A percentile compares a stretch with the other conserved stretches of the same genome.
Conservation (phyloP, 2,113 vertebrate species). For the Lucifuga dentata region DNA sequence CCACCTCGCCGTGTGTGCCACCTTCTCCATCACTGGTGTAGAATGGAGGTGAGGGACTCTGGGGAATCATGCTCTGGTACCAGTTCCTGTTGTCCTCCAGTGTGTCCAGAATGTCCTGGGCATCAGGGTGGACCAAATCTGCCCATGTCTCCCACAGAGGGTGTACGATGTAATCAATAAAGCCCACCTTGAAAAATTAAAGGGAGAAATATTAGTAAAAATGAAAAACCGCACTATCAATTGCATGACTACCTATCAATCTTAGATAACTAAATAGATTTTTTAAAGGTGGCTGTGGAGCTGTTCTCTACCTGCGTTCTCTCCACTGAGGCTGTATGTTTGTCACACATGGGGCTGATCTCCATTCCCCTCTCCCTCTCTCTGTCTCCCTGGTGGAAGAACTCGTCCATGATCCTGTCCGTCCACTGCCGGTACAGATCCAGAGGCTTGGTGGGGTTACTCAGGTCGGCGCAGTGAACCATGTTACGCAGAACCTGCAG, state of each 20-base stretch:
- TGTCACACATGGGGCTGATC: constrained; percentile 99
- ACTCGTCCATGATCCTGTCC: constrained; percentile 98
- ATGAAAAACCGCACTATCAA: not conserved
- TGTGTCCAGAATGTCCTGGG: constrained; percentile 97
- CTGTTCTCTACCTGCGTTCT: constrained; percentile 92
- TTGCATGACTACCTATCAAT: not conserved
- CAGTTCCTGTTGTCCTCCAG: constrained; percentile 99
- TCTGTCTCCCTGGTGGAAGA: constrained; percentile 98
- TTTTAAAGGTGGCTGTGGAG: not conserved
- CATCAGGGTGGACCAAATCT: constrained; percentile 96
- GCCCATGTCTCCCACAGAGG: constrained; percentile 99
- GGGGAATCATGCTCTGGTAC: constrained; percentile 99
- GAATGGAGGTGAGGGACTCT: constrained; percentile 95
- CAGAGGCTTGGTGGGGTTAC: constrained; percentile 97
- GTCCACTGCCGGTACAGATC: constrained; percentile 98
- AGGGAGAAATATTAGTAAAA: not conserved
- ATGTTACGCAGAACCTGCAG: constrained; percentile 95
- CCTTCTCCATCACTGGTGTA: constrained; percentile 82
- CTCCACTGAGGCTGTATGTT: constrained; percentile 96
- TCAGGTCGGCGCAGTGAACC: constrained; percentile 98
- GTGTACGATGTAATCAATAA: constrained; percentile 98
- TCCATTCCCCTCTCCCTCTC: constrained; percentile 97
- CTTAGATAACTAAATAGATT: no score
- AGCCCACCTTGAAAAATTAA: constrained; percentile 87
- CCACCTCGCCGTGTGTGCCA: constrained; percentile 72